Evolutionary conservation across 2,888 invertebrate genomes (phyloP), one percentile per base, ranked within the genome.

Genomic region (Frankliniella intonsa): DNA sequence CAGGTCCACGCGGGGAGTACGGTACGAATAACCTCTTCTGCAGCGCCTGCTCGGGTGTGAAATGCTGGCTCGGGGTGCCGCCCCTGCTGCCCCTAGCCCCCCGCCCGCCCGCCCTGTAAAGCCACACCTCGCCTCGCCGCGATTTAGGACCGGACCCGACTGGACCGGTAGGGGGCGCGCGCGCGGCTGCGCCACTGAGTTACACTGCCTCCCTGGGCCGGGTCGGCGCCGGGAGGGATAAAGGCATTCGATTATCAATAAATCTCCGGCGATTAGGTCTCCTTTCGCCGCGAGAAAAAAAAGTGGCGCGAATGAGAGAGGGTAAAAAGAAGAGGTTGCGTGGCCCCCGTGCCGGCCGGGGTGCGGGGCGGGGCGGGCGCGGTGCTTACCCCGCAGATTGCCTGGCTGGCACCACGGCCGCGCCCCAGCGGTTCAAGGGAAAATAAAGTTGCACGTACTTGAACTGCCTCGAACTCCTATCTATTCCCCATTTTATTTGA

Each of bases 161-260:
- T 14, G 62, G 62, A 17, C 62, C 62, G 62, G 17, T 12, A 17
- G 55, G 5, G 38, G 38, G 38, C 38, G 38, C 38, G n/a, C 62
- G 38, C 38, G 38, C 38, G n/a, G 12, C 62, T 62, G 62, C 62
- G 62, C 38, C 19, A 17, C 62, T 62, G 62, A 62, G n/a, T 62
- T 62, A 62, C 62, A 62, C 62, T 62, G 14, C 55, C 55, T 55
- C 55, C 55, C 55, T 2, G 11, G 19, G 11, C n/a, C 62, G 19
- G 17, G 7, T 62, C 62, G 62, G 62, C 17, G 25, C 69, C 25
- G 69, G 38, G 38, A 38, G 38, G 38, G 69, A 22, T 25, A 76
- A 25, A 76, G 69, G 69, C 69, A 76, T 76, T 76, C 69, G 69
- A 76, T 76, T 76, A 76, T 76, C 69, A 76, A 76, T 76, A 76